phyloP scores from a whole-genome alignment of 2,888 invertebrate genomes.

The Tortricodes alternella region DNA sequence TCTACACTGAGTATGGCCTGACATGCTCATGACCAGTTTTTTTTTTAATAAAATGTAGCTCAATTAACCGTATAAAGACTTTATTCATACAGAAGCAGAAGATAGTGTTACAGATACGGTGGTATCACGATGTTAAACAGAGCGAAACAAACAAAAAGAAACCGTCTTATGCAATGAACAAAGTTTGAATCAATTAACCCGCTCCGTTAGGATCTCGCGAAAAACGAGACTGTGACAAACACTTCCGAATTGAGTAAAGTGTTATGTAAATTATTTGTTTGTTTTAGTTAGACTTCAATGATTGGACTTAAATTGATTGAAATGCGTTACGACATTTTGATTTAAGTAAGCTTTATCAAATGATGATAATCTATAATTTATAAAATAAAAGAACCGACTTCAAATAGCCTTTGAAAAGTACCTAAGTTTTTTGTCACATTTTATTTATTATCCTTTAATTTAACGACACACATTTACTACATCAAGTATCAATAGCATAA shows the following conservation, averaged over 20 bases:
- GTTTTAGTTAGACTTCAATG: neutral
- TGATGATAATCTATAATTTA: no score
- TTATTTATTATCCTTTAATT: no score
- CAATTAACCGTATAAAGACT: slow-evolving; percentile 11
- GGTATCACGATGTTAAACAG: slow-evolving; percentile 21
- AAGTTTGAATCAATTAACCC: slow-evolving; percentile 36
- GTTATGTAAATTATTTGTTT: slow-evolving; percentile 26
- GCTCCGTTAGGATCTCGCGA: slow-evolving; percentile 23
- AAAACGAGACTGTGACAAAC: slow-evolving; percentile 26
- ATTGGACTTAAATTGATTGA: slow-evolving; percentile 2
- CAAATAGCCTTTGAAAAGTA: no score
- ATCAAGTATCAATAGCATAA: no score
- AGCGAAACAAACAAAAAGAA: slow-evolving; percentile 34
- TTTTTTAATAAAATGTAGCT: no score
- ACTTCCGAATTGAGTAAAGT: slow-evolving; percentile 28
- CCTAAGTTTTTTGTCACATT: no score
- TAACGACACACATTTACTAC: no score
- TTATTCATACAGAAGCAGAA: slow-evolving; percentile 11
- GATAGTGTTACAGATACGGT: slow-evolving; percentile 19
- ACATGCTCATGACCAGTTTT: no score
- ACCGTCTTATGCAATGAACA: slow-evolving; percentile 33
- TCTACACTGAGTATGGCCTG: no score
- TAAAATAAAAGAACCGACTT: no score
- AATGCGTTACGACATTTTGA: neutral
- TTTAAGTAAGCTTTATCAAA: no score